Conservation (phyloP, 92 coral and sea anemone genomes). For the Micromussa lordhowensis region DNA sequence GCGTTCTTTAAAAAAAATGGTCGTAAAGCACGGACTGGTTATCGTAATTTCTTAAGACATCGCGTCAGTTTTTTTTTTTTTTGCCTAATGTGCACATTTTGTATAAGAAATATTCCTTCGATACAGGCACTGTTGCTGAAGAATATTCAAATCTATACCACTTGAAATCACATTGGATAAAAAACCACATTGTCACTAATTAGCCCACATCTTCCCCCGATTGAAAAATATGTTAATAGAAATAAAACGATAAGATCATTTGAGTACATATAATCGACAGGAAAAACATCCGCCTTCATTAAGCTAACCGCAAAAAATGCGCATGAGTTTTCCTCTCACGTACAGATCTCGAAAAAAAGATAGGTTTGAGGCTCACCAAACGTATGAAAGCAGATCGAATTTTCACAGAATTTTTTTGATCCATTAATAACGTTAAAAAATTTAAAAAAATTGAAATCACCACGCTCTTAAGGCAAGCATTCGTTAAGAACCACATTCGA, state of each 20-base stretch:
- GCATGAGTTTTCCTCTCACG: neutral
- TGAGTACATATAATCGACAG: conserved; percentile 2
- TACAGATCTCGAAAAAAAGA: neutral
- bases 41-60: neutral
- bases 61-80: neutral
- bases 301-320: neutral
- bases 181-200: neutral
- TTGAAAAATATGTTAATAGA: neutral
- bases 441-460: neutral
- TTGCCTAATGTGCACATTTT: neutral
- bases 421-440: neutral
- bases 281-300: conserved; percentile 1
- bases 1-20: neutral
- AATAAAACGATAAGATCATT: conserved; percentile 4
- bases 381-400: neutral
- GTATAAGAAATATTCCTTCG: too few relatives aligned
- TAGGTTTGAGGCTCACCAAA: too few relatives aligned
- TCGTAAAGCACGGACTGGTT: neutral
- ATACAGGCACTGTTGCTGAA: neutral
- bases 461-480: neutral
- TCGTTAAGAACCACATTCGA: neutral
- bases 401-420: neutral
- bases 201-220: neutral
- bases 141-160: neutral
- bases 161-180: neutral